Evolutionary conservation across 92 coral and sea anemone species (phyloP), one percentile per base, ranked within the genome.

Genomic region (Zoanthus gigantus): DNA sequence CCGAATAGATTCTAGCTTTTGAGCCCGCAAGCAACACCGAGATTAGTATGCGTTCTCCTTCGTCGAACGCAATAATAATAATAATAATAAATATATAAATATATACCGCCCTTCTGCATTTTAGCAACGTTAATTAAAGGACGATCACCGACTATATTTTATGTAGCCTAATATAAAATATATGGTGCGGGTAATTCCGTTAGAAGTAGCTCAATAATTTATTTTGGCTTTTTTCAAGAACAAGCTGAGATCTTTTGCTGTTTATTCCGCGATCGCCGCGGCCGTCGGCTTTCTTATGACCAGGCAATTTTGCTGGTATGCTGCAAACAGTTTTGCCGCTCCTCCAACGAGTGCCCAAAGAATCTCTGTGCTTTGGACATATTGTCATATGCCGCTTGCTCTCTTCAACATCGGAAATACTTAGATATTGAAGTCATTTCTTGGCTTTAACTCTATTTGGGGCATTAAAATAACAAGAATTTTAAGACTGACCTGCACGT

Each of bases 401-500:
- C 1, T 65, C 71, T 65, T 65, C 71, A 14, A 65, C 71, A 48
- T 32, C 18, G 48, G 1, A 7, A 0, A 52, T 7, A 52, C 23
- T 0, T 23, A 23, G 23, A 23, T 23, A 23, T 23, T 23, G 23
- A 23, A 0, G 23, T 23, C 23, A 23, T 23, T 23, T 23, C 23
- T 23, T 23, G 23, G 23, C 23, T 23, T 23, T 23, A 23, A 23
- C 23, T 23, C 23, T 23, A 23, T 65, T 14, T 9, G 71, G 14
- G 71, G 29, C 71, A 65, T 0, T 65, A 65, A 65, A 65, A 23
- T 65, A 65, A 65, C 71, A 65, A 65, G 11, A n/a, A n/a, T n/a
- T n/a, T n/a, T n/a, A n/a, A n/a, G 76, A 69, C 76, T 58, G 66
- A 88, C 91, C 88, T 58, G 87, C 88, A 82, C 88, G 88, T n/a